Conservation (phyloP, 2,888 invertebrate species). For the Azorinus chamasolen region DNA sequence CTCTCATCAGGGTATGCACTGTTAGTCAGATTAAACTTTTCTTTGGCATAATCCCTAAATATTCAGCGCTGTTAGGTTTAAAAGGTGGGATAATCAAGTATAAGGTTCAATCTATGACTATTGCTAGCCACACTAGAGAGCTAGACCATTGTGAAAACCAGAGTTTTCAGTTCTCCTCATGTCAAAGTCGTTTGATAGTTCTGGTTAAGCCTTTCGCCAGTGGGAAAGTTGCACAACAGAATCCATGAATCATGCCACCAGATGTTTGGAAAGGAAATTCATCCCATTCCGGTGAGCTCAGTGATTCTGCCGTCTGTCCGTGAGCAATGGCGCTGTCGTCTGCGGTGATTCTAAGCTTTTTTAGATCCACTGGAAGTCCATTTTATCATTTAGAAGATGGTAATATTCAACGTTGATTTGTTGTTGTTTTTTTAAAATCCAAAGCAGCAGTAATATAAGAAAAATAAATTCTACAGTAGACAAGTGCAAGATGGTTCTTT, state of each 20-base stretch:
- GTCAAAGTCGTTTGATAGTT: constrained; percentile 79
- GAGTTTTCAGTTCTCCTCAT: background rate
- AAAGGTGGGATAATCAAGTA: too few relatives aligned
- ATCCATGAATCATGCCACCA: constrained; percentile 80
- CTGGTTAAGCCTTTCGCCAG: constrained; percentile 81
- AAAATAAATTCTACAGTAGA: background rate
- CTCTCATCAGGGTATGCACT: too few relatives aligned
- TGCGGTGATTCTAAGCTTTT: constrained; percentile 82
- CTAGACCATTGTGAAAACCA: too few relatives aligned
- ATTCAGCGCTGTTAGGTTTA: too few relatives aligned
- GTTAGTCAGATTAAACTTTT: too few relatives aligned
- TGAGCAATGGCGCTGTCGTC: constrained; percentile 71
- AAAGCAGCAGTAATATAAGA: constrained; percentile 6
- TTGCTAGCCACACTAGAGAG: too few relatives aligned
- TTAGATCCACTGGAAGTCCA: constrained; percentile 81
- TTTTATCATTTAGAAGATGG: too few relatives aligned
- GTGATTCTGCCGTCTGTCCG: constrained; percentile 69
- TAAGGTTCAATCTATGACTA: too few relatives aligned
- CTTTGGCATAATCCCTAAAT: too few relatives aligned
- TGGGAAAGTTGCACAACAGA: constrained; percentile 84
- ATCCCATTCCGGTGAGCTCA: constrained; percentile 82
- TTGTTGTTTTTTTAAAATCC: constrained; percentile 1
- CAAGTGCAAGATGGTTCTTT: too few relatives aligned
- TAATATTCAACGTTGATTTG: too few relatives aligned
- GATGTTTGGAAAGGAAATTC: constrained; percentile 76